Percentiles rank a stretch among this genome's conserved stretches.
Conservation (phyloP, 2,888 invertebrate genomes). For the Cheilosia scutellata region DNA sequence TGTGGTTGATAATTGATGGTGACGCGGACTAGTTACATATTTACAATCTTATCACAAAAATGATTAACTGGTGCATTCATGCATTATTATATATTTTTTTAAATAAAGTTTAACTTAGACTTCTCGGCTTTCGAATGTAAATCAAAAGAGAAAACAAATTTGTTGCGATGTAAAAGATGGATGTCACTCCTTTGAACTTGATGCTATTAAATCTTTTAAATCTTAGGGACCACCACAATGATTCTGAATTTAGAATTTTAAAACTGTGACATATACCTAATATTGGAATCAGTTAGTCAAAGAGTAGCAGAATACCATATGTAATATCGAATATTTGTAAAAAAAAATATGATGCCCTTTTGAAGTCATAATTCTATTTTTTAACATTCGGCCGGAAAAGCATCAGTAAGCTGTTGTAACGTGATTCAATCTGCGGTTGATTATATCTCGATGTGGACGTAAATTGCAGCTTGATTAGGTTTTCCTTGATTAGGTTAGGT, state of each 20-base stretch:
- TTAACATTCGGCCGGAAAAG: conserved; percentile 4
- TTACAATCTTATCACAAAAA: conserved; percentile 22
- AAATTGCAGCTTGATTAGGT: neutral
- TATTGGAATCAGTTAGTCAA: too few species aligned
- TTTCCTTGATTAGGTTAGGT: neutral
- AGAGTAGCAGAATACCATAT: too few species aligned
- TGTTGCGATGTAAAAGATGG: conserved; percentile 14
- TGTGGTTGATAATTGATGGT: conserved; percentile 9
- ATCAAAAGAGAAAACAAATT: conserved; percentile 39
- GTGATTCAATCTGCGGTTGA: conserved; percentile 15
- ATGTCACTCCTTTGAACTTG: conserved; percentile 33
- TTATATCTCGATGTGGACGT: neutral
- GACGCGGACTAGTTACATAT: conserved; percentile 2
- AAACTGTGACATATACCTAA: neutral
- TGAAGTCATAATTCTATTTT: neutral
- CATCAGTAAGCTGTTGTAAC: neutral
- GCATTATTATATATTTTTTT: neutral
- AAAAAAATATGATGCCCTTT: neutral
- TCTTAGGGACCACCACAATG: conserved; percentile 4
- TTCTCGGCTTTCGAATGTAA: conserved; percentile 8
- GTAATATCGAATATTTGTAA: neutral
- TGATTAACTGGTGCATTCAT: conserved; percentile 26
- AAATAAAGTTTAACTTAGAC: conserved; percentile 21
- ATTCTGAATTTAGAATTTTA: neutral
- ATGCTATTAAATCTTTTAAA: conserved; percentile 3